phyloP scores from a whole-genome alignment of 2,888 invertebrate genomes.

The Empis livida region DNA sequence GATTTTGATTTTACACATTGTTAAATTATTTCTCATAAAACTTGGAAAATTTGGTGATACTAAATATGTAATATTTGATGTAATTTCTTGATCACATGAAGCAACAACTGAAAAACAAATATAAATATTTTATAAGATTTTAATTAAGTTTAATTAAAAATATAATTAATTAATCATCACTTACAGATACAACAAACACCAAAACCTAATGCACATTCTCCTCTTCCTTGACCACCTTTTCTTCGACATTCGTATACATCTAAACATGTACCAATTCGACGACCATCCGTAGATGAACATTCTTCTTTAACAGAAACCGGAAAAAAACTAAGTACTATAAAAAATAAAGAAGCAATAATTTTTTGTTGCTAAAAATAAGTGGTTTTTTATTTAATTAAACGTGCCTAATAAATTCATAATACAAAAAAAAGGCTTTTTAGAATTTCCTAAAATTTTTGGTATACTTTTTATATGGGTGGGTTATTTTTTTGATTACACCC shows the following conservation, averaged over 20 bases:
- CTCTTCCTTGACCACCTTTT: slow-evolving; percentile 53
- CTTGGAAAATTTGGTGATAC: slow-evolving; percentile 72
- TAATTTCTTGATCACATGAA: slow-evolving; percentile 55
- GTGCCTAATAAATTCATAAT: no score
- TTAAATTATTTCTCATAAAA: slow-evolving; percentile 47
- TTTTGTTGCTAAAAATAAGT: no score
- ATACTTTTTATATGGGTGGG: no score
- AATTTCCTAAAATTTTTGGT: no score
- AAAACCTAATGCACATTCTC: slow-evolving; percentile 69
- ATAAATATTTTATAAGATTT: neutral
- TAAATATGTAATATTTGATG: slow-evolving; percentile 71
- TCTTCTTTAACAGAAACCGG: slow-evolving; percentile 73
- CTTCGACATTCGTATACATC: slow-evolving; percentile 74
- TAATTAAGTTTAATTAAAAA: no score
- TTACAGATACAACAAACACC: slow-evolving; percentile 79
- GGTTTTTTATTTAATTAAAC: no score
- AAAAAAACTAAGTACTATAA: slow-evolving; percentile 66
- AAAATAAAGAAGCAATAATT: no score
- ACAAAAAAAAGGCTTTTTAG: no score
- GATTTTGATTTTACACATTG: slow-evolving; percentile 57
- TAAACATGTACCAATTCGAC: slow-evolving; percentile 62
- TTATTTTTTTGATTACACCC: no score
- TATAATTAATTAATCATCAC: slow-evolving; percentile 27
- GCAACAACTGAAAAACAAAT: slow-evolving; percentile 49
- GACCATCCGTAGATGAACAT: slow-evolving; percentile 56